Conservation (phyloP, 2,797 vertebrate genomes). For the Gephyroberyx darwinii region DNA sequence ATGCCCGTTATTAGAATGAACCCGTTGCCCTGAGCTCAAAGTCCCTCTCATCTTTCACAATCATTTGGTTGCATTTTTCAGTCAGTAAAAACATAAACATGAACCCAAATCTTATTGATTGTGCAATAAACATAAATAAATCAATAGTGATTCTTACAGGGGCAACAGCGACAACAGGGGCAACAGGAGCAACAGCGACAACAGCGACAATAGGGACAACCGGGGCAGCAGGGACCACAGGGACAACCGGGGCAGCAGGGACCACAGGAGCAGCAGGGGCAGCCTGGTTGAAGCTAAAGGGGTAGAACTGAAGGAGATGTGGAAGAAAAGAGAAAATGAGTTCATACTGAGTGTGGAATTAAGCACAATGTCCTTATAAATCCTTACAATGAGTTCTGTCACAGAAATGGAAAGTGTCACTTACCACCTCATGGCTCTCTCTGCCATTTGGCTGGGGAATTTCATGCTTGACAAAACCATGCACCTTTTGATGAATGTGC, state of each 20-base stretch:
- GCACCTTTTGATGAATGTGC: constrained; percentile 49
- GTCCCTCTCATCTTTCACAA: background rate
- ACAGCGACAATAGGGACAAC: background rate
- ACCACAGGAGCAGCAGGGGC: constrained; percentile 15
- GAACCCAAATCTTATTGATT: background rate
- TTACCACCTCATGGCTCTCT: constrained; percentile 60
- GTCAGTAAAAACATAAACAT: background rate
- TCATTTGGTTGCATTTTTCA: background rate
- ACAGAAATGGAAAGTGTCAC: constrained; percentile 17
- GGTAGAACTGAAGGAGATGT: constrained; percentile 55
- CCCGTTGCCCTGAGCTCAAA: constrained; percentile 10
- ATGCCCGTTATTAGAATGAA: constrained; percentile 26
- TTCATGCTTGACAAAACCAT: constrained; percentile 73
- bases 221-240: background rate
- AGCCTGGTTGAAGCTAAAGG: constrained; percentile 52
- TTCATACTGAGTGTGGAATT: background rate
- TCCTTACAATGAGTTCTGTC: background rate
- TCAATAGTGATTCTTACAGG: constrained; percentile 38
- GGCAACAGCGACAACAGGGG: constrained; percentile 19
- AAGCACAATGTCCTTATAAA: background rate
- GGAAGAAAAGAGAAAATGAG: constrained; percentile 1
- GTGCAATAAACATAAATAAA: constrained; percentile 5
- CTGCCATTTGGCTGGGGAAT: constrained; percentile 44
- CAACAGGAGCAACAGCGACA: background rate
- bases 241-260: constrained; percentile 4